phyloP scores from a whole-genome alignment of 2,113 vertebrate genomes.

The Bombycilla garrulus region DNA sequence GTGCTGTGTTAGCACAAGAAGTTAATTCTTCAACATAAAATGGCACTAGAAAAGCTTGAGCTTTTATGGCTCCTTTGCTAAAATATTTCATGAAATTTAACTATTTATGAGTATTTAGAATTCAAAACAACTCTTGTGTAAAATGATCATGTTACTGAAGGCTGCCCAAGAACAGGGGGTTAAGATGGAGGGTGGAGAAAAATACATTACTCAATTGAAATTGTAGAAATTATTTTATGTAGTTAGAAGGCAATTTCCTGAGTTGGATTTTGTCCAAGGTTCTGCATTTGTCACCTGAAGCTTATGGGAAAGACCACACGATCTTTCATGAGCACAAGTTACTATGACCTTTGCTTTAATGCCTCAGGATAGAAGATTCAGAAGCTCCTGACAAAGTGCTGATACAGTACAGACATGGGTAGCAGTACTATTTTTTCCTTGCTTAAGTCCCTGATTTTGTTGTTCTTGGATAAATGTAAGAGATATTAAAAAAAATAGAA shows the following conservation, averaged over 20 bases:
- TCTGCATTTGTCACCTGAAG: constrained; percentile 9
- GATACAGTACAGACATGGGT: background rate
- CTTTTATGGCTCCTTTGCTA: background rate
- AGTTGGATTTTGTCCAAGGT: constrained; percentile 13
- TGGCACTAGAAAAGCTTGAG: background rate
- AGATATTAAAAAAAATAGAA: background rate
- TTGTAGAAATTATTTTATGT: background rate
- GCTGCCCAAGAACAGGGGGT: background rate
- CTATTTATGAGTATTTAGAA: background rate
- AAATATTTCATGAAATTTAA: background rate
- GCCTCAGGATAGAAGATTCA: background rate
- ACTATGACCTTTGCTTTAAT: background rate
- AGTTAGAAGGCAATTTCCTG: constrained; percentile 39
- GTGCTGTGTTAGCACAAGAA: background rate
- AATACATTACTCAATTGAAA: background rate
- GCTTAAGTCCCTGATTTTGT: background rate
- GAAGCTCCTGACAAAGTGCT: background rate
- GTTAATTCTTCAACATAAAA: background rate
- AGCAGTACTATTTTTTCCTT: background rate
- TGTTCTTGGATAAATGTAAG: background rate
- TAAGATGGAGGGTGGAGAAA: background rate
- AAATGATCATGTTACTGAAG: background rate
- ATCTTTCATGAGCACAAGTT: background rate
- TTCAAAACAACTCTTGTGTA: background rate
- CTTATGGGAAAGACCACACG: background rate